Evolutionary conservation across 1,140 invertebrate species (phyloP), one percentile per base, ranked within the genome.

Genomic region (Drosophila willistoni): DNA sequence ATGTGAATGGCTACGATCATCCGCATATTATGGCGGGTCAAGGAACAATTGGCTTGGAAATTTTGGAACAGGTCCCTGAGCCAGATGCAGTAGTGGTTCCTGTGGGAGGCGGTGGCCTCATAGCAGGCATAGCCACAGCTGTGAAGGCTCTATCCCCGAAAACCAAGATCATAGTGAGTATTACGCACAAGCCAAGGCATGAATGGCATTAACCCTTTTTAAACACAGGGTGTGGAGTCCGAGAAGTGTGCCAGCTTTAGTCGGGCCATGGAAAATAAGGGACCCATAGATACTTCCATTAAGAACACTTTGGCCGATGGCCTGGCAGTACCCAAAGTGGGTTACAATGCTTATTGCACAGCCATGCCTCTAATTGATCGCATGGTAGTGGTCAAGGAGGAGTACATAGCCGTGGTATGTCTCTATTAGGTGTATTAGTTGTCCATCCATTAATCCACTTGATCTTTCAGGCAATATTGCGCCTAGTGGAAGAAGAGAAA

Each of bases 21-120:
- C 97, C 97, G 0, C 94, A 98, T 81, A 98, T 99, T 47, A 95
- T 99, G 92, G 97, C 98, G 3, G 98, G 98, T 0, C 97, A 98
- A 92, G 98, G 98, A 9, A 98, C 97, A 0, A 95, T 98, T 75
- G 98, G 97, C 1, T 90, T 98, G 70, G 98, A 99, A 92, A 98
- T 99, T 54, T 90, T 98, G 4, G 97, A 98, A 86, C 96, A 98
- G 92, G 95, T 97, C 0, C 93, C 94, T 0, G 93, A 96, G 64
- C 94, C 96, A 1, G 95, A 97, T 90, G 96, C 96, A 1, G 94
- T 97, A 92, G 76, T 97, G 13, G 95, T 99, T 4, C 98, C 98
- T 0, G 96, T 98, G 1, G 98, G 98, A 1, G 98, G 98, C 5
- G 98, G 96, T 25, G 98, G 98, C 0, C 92, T 98, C 0, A 95